These are phyloP conservation scores for Baccha elongata DNA, from an alignment of 2,888 invertebrate genomes.

Conservation along the genomic window DNA sequence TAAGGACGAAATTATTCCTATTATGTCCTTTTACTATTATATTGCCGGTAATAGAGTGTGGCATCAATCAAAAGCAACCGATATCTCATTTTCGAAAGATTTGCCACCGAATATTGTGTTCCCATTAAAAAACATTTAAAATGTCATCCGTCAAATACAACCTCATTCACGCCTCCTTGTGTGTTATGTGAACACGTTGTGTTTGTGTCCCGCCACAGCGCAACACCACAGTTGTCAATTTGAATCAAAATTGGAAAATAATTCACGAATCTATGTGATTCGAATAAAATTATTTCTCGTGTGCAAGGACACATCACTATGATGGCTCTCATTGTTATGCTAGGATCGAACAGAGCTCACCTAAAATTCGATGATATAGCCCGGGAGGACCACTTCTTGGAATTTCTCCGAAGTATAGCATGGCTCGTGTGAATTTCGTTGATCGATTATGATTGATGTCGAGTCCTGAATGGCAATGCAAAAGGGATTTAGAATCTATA, in stretches of 20 bases:
- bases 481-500: conserved; percentile 35
- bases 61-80: conserved; percentile 69
- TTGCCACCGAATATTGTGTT: conserved; percentile 63
- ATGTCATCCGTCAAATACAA: conserved; percentile 67
- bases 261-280: conserved; percentile 65
- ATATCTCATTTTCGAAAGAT: conserved; percentile 69
- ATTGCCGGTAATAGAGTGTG: conserved; percentile 49
- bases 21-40: conserved; percentile 42
- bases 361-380: conserved; percentile 37
- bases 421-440: conserved; percentile 67
- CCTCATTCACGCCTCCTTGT: conserved; percentile 50
- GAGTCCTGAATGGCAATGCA: conserved; percentile 56
- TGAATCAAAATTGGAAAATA: conserved; percentile 50
- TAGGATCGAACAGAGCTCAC: conserved; percentile 44
- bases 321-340: conserved; percentile 61
- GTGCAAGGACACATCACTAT: conserved; percentile 53
- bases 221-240: conserved; percentile 18
- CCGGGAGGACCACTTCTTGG: background rate
- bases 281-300: conserved; percentile 64
- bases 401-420: background rate
- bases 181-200: conserved; percentile 23
- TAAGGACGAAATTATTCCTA: conserved; percentile 51
- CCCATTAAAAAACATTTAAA: conserved; percentile 73
- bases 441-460: conserved; percentile 73
- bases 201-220: conserved; percentile 34